These are phyloP conservation scores for Atta colombica DNA, from an alignment of 1,140 invertebrate genomes.

Conservation along the genomic window DNA sequence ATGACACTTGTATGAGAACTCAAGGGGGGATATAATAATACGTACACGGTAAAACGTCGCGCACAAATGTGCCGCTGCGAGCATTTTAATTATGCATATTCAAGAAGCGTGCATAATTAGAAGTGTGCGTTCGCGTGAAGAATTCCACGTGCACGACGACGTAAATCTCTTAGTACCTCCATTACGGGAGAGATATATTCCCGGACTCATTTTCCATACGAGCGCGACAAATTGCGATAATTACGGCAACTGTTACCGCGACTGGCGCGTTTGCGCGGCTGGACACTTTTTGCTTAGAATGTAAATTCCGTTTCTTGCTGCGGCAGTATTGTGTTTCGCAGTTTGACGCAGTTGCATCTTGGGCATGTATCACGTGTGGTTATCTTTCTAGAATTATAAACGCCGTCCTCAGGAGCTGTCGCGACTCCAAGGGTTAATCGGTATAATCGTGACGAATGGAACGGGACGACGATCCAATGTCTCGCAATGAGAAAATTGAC, in stretches of 20 bases:
- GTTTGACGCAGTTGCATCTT: constrained; percentile 15
- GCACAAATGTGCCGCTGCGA: constrained; percentile 28
- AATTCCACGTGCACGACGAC: neutral
- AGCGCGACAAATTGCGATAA: constrained; percentile 41
- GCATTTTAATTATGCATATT: constrained; percentile 45
- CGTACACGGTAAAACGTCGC: neutral
- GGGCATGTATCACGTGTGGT: neutral
- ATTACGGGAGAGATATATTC: neutral
- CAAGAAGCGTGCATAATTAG: constrained; percentile 59
- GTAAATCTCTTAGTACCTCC: constrained; percentile 7
- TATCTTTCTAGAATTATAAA: constrained; percentile 24
- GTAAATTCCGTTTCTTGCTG: constrained; percentile 38
- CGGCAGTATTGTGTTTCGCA: constrained; percentile 32
- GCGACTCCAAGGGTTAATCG: constrained; percentile 8
- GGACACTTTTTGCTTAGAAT: constrained; percentile 26
- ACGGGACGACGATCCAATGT: neutral
- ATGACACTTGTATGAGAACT: constrained; percentile 31
- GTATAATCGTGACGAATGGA: neutral
- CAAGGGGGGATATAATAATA: constrained; percentile 27
- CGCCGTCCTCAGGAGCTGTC: neutral
- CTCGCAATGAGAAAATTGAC: neutral
- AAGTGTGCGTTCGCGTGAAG: neutral
- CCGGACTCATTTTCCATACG: constrained; percentile 11
- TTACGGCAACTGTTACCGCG: neutral
- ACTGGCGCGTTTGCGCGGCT: constrained; percentile 19